phyloP scores from a whole-genome alignment of 2,888 invertebrate species.

The Acanthosepion esculentum region DNA sequence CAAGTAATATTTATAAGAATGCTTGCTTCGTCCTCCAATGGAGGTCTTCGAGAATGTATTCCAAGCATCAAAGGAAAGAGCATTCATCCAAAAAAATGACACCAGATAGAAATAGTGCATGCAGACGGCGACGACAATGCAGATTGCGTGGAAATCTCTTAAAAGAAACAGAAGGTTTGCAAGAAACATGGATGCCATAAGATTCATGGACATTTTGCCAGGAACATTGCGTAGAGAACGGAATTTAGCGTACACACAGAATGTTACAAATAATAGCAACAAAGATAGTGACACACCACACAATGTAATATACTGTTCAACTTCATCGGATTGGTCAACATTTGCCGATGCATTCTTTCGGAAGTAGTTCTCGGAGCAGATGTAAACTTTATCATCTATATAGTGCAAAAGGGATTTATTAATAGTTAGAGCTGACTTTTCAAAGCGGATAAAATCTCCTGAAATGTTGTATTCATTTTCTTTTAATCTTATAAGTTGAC shows the following conservation, averaged over 20 bases:
- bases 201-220: constrained; percentile 78
- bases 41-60: constrained; percentile 73
- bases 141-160: constrained; percentile 42
- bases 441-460: not conserved
- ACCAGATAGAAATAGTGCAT: constrained; percentile 78
- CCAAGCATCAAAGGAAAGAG: constrained; percentile 79
- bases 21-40: not conserved
- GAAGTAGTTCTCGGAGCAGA: not conserved
- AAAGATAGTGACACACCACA: constrained; percentile 80
- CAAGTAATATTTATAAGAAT: not conserved
- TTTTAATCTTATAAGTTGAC: not conserved
- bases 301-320: constrained; percentile 76
- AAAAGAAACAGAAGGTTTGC: constrained; percentile 78
- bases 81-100: constrained; percentile 79
- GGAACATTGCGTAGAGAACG: constrained; percentile 77
- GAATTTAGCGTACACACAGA: constrained; percentile 76
- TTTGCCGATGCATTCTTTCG: not conserved
- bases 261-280: constrained; percentile 76
- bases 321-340: constrained; percentile 50
- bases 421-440: not conserved
- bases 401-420: constrained; percentile 15
- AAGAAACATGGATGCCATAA: constrained; percentile 76
- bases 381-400: not conserved
- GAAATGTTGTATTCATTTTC: not conserved
- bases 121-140: constrained; percentile 72